Conservation (phyloP, 2,888 invertebrate genomes). For the Heterodera filipjevi region DNA sequence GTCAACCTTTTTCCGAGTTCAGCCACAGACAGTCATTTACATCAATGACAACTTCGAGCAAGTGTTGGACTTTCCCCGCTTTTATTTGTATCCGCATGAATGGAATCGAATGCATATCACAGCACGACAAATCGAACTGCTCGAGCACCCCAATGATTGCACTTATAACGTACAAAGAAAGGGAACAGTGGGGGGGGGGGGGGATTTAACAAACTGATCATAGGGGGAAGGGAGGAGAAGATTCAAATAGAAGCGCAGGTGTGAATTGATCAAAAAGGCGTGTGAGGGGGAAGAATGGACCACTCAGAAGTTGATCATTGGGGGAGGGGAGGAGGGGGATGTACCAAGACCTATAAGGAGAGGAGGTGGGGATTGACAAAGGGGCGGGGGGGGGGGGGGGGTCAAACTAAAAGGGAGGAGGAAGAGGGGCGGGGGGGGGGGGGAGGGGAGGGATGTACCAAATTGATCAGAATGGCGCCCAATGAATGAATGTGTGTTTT, state of each 20-base stretch:
- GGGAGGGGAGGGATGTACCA: neutral
- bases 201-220: too few species aligned
- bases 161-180: neutral
- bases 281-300: too few species aligned
- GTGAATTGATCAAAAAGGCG: too few species aligned
- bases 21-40: conserved; percentile 56
- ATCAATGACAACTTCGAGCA: conserved; percentile 59
- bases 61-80: conserved; percentile 60
- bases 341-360: too few species aligned
- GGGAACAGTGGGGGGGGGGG: neutral
- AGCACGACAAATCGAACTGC: conserved; percentile 45
- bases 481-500: neutral
- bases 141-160: conserved; percentile 42
- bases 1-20: too few species aligned
- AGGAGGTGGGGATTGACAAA: neutral
- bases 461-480: neutral
- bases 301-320: neutral
- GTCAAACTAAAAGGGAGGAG: too few species aligned
- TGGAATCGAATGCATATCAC: conserved; percentile 59
- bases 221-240: neutral
- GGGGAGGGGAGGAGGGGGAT: neutral
- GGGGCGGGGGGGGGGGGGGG: neutral
- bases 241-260: neutral
- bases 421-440: neutral
- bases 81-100: conserved; percentile 59